phyloP scores from a whole-genome alignment of 1,140 invertebrate species.

The Drosophila kanapiae region DNA sequence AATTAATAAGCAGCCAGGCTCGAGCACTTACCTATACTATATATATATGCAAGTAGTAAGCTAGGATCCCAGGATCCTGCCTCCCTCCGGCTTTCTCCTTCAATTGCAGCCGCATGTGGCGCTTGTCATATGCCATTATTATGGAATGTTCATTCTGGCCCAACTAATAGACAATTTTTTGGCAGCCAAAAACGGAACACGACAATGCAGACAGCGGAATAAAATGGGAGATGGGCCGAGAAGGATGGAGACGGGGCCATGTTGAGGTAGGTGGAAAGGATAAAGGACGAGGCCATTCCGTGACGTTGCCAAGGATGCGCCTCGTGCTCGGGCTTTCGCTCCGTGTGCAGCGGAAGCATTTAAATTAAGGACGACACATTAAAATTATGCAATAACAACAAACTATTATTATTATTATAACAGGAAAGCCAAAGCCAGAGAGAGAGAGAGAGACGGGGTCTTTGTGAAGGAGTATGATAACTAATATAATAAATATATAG shows the following conservation, averaged over 20 bases:
- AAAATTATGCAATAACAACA: conserved; percentile 83
- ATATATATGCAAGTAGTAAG: neutral
- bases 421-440: neutral
- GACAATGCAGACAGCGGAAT: conserved; percentile 42
- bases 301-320: conserved; percentile 75
- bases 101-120: conserved; percentile 79
- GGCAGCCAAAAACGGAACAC: conserved; percentile 68
- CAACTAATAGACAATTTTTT: conserved; percentile 83
- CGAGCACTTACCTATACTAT: conserved; percentile 16
- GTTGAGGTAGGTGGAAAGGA: conserved; percentile 27
- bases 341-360: conserved; percentile 80
- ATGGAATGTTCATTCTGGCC: conserved; percentile 74
- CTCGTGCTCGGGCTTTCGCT: conserved; percentile 30
- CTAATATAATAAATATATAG: conserved; percentile 18
- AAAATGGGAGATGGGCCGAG: neutral
- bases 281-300: conserved; percentile 60
- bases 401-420: conserved; percentile 68
- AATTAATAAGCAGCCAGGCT: conserved; percentile 72
- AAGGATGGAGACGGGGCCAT: neutral
- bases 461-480: neutral
- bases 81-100: conserved; percentile 26
- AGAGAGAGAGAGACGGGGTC: neutral
- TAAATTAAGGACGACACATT: conserved; percentile 84
- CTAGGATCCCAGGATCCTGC: conserved; percentile 7
- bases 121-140: conserved; percentile 83